These are phyloP conservation scores for Pampusana beccarii DNA, from an alignment of 2,113 vertebrate genomes.

Conservation along the genomic window DNA sequence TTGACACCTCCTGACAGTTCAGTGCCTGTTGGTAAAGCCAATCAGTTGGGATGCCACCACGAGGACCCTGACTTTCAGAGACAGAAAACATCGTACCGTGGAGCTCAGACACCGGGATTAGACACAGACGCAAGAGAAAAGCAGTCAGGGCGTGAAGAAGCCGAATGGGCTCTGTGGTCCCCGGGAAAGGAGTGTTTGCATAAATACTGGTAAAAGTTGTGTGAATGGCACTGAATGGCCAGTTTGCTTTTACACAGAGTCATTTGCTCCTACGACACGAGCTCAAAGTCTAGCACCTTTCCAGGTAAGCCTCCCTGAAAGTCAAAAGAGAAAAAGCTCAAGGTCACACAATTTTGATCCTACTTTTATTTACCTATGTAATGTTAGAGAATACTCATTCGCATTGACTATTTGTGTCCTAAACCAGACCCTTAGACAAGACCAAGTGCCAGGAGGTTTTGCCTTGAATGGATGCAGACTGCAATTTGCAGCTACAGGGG, in stretches of 20 bases:
- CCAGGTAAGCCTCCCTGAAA: background rate
- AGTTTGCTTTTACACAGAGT: background rate
- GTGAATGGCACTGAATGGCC: background rate
- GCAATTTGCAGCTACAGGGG: background rate
- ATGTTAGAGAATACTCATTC: background rate
- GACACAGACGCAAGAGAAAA: background rate
- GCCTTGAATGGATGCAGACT: background rate
- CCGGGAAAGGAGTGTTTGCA: background rate
- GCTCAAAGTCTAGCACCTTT: background rate
- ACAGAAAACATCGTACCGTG: background rate
- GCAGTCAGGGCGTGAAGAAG: background rate
- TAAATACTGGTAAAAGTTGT: background rate
- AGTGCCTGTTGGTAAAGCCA: background rate
- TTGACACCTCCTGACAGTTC: background rate
- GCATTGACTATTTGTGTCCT: background rate
- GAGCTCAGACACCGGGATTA: background rate
- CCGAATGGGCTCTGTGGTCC: background rate
- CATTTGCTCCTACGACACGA: background rate
- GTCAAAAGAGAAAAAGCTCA: background rate
- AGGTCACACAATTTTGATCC: background rate
- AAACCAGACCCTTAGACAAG: background rate
- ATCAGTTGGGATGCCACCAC: background rate
- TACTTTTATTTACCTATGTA: background rate
- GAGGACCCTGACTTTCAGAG: conserved; percentile 15
- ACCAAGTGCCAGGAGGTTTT: background rate